Percentiles rank a stretch among this genome's conserved stretches.
Conservation (phyloP, 53 echinoderm and acorn worm species). For the Hippasteria phrygiana region DNA sequence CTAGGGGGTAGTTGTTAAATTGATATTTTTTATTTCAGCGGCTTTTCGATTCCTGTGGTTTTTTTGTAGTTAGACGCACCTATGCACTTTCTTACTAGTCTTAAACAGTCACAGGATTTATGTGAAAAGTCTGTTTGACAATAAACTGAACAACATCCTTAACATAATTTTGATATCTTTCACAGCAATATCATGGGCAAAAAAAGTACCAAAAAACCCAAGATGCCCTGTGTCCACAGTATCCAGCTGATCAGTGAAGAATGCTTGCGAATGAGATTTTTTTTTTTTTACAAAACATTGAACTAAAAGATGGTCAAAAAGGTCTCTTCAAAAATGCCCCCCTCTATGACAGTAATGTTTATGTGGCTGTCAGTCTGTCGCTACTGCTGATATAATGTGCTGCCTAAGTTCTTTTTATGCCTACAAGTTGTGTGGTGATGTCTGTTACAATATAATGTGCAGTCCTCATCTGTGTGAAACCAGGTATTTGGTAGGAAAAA, state of each 20-base stretch:
- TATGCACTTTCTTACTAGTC: slow-evolving; percentile 43
- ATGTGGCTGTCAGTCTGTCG: too few species aligned
- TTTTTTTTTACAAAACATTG: too few species aligned
- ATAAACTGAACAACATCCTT: neutral
- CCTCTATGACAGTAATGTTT: too few species aligned
- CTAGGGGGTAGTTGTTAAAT: neutral
- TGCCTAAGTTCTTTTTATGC: neutral
- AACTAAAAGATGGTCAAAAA: too few species aligned
- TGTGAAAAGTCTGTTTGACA: neutral
- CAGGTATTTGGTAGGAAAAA: neutral
- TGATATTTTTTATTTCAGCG: neutral
- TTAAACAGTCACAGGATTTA: neutral
- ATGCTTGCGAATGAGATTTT: too few species aligned
- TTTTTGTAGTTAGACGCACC: slow-evolving; percentile 17
- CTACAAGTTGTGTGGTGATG: neutral
- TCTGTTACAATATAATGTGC: neutral
- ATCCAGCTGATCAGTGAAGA: too few species aligned
- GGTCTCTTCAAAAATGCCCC: too few species aligned
- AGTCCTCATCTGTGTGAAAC: neutral
- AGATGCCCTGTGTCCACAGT: too few species aligned
- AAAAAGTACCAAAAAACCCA: too few species aligned
- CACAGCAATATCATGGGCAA: too few species aligned
- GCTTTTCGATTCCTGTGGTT: neutral
- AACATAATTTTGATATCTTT: too few species aligned
- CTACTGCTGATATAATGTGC: neutral